Evolutionary conservation across 2,113 vertebrate genomes (phyloP), one percentile per base, ranked within the genome.

Genomic region (Burhinus bistriatus): DNA sequence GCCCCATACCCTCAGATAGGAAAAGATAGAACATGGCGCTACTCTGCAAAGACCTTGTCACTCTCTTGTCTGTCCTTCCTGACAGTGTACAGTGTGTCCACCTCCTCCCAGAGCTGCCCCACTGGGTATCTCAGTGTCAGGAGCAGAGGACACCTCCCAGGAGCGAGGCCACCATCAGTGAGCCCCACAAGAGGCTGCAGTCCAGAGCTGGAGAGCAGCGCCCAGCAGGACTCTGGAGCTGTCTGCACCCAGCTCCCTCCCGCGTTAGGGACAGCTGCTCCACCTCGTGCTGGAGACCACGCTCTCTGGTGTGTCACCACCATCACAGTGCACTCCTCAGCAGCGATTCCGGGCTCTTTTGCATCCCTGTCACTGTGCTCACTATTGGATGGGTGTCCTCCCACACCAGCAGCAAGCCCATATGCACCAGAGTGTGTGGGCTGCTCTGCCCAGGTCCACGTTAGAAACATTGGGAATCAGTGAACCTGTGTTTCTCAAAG

Each of bases 391-490:
- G 3, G 2, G 27, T 7, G n/a, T 30, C 36, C 55, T 44, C 61
- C 51, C 3, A 1, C 7, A 0, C 0, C 18, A 72, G 82, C 58
- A 62, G 78, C 30, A 11, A 22, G 69, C 21, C 78, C 9, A 0
- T 0, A 7, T 0, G 40, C 54, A 21, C 16, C 57, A 2, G 17
- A 32, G 36, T 0, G 9, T 0, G 5, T 1, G 69, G 36, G 77
- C 69, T 71, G 73, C 78, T 45, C 73, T 78, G 73, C 32, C 20
- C 86, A 7, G 25, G 1, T 10, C 47, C 11, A 1, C 6, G 21
- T 8, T 9, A 47, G 26, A 61, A 57, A 47, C 36, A 15, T 2
- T 68, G 42, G 38, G 25, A 19, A 20, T 2, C 7, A 5, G 47
- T 2, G 9, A 27, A 7, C 40, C 7, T 6, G 21, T 9, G 57